Evolutionary conservation across 2,888 invertebrate genomes (phyloP), one percentile per base, ranked within the genome.

Genomic region (Rotaria macrura): DNA sequence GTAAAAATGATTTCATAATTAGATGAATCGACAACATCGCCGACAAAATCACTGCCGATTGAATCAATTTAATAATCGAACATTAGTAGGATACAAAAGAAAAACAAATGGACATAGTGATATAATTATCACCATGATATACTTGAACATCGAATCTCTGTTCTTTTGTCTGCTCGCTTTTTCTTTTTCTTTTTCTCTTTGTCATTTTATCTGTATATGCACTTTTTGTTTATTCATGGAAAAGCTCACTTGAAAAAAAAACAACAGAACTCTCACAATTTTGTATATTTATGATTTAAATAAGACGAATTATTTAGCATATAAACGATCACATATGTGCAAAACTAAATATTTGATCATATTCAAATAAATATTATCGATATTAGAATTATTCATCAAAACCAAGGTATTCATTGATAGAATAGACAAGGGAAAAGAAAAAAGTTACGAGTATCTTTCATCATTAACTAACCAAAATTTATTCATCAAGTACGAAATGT

Each of bases 61-160:
- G 52, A 52, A 54, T 23, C 54, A 54, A 65, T 29, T 65, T 34
- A 12, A 65, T 65, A 65, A n/a, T 20, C 20, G 34, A 65, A 34
- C 34, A 34, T 65, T 65, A 65, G 65, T 65, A 65, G 65, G 38
- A 14, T 29, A 6, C n/a, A n/a, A n/a, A n/a, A n/a, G n/a, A n/a
- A n/a, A n/a, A n/a, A n/a, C n/a, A n/a, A 65, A 65, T 20, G 20
- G 65, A 65, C 65, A 57, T 57, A 57, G 55, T 57, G 55, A 29
- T 57, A 29, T 57, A 29, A 57, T 25, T 57, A 57, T 57, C 55
- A 65, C 34, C 34, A 65, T 65, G 65, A 65, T 65, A 34, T 20
- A 65, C 38, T 65, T 65, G 34, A 65, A 65, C 65, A 65, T 65
- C 65, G 65, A 65, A 65, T 65, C 65, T 65, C 65, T 65, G 65